These are phyloP conservation scores for Lepidocyrtinus sp. DNA, from an alignment of 2,888 invertebrate species.

Conservation along the genomic window DNA sequence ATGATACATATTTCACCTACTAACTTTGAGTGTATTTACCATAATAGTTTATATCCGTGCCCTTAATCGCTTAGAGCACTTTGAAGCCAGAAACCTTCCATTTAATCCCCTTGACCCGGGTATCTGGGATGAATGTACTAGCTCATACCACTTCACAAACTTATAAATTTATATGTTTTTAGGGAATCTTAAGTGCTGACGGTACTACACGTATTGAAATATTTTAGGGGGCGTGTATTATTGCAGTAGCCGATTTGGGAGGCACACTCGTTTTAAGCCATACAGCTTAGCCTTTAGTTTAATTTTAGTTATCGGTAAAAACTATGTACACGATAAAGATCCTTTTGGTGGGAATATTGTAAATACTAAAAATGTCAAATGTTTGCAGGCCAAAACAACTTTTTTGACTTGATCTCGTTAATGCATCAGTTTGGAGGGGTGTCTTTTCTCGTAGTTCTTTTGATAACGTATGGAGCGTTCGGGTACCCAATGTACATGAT, in stretches of 20 bases:
- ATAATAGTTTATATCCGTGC: background rate
- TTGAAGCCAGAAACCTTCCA: slow-evolving; percentile 1
- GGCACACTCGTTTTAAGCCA: slow-evolving; percentile 37
- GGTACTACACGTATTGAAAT: background rate
- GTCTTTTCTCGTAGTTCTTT: slow-evolving; percentile 54
- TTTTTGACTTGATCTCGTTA: slow-evolving; percentile 54
- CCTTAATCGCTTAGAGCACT: background rate
- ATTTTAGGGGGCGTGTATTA: slow-evolving; percentile 53
- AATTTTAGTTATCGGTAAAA: slow-evolving; percentile 40
- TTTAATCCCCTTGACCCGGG: slow-evolving; percentile 28
- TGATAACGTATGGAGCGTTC: slow-evolving; percentile 50
- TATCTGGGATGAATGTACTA: slow-evolving; percentile 34
- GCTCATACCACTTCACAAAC: background rate
- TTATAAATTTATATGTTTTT: background rate
- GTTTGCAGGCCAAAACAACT: slow-evolving; percentile 54
- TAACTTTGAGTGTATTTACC: background rate
- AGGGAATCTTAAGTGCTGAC: background rate
- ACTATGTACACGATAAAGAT: background rate
- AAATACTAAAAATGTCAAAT: background rate
- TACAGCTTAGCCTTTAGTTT: slow-evolving; percentile 39
- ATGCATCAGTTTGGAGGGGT: slow-evolving; percentile 58
- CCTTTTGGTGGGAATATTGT: background rate
- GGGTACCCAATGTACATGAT: slow-evolving; percentile 63
- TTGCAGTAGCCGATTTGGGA: slow-evolving; percentile 57
- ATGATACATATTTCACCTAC: background rate